These are phyloP conservation scores for Psittacara wagleri DNA, from an alignment of 2,113 vertebrate genomes.

Conservation along the genomic window DNA sequence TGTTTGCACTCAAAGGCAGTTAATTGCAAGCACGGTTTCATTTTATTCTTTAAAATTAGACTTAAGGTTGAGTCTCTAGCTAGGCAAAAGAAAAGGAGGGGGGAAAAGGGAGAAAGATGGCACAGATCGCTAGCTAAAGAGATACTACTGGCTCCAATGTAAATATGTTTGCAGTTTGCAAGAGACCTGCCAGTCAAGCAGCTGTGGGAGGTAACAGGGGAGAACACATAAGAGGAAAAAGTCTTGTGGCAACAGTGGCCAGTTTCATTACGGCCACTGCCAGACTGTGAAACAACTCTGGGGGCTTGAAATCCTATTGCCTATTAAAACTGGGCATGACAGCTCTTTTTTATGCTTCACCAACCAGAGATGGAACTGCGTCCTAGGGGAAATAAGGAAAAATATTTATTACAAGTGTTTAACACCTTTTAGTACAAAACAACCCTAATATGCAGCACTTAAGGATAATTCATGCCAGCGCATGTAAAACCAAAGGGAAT, in stretches of 20 bases:
- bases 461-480: conserved; percentile 68
- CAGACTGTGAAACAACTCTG: conserved; percentile 76
- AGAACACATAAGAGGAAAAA: conserved; percentile 68
- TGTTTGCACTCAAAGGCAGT: conserved; percentile 12
- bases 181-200: conserved; percentile 68
- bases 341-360: conserved; percentile 78
- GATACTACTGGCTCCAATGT: conserved; percentile 48
- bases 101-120: neutral
- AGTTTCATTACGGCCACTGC: conserved; percentile 74
- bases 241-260: conserved; percentile 75
- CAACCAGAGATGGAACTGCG: conserved; percentile 71
- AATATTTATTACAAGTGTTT: conserved; percentile 78
- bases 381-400: conserved; percentile 75
- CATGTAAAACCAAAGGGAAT: conserved; percentile 70
- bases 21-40: conserved; percentile 49
- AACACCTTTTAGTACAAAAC: conserved; percentile 78
- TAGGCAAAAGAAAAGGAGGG: neutral
- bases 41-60: conserved; percentile 51
- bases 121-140: conserved; percentile 39
- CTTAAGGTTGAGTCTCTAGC: conserved; percentile 8
- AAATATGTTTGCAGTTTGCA: conserved; percentile 63
- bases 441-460: conserved; percentile 67
- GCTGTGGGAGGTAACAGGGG: conserved; percentile 70
- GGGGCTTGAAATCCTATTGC: conserved; percentile 76
- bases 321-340: conserved; percentile 77